Conservation (phyloP, 2,888 invertebrate species). For the Ormyrus nitidulus region DNA sequence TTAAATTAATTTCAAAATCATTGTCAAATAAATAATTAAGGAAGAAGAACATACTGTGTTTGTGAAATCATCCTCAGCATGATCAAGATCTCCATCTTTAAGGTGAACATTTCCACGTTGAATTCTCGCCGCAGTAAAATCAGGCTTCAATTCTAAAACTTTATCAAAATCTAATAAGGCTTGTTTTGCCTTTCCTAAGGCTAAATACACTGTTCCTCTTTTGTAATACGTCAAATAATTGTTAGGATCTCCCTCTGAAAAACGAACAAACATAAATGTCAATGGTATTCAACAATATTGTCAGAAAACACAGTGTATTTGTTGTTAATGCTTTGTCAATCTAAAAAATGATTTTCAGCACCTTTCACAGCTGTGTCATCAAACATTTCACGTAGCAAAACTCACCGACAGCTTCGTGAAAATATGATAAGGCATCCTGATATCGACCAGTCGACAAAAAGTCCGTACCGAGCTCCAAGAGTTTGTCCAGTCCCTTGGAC, state of each 20-base stretch:
- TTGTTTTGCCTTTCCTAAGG: conserved; percentile 95
- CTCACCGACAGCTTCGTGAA: conserved; percentile 97
- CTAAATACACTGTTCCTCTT: conserved; percentile 96
- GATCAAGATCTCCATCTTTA: conserved; percentile 90
- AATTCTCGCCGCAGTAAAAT: conserved; percentile 90
- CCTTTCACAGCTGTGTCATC: no score
- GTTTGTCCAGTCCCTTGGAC: conserved; percentile 81
- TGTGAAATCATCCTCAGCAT: conserved; percentile 89
- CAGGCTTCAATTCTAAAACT: conserved; percentile 95
- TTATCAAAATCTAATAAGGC: conserved; percentile 95
- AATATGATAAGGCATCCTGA: conserved; percentile 96
- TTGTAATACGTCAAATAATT: conserved; percentile 98
- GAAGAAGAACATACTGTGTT: conserved; percentile 83
- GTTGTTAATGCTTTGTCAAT: no score
- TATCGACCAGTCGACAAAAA: conserved; percentile 95
- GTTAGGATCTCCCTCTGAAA: conserved; percentile 93
- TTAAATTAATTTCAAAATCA: background rate
- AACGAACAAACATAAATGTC: conserved; percentile 56
- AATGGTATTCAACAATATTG: background rate
- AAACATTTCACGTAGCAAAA: conserved; percentile 52
- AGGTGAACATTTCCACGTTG: conserved; percentile 93
- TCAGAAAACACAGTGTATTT: background rate
- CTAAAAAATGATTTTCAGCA: no score
- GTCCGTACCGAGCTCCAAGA: conserved; percentile 95
- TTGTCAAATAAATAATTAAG: background rate